Base-by-base conservation (phyloP, 2,113 vertebrate species). In the Trachemys scripta region DNA sequence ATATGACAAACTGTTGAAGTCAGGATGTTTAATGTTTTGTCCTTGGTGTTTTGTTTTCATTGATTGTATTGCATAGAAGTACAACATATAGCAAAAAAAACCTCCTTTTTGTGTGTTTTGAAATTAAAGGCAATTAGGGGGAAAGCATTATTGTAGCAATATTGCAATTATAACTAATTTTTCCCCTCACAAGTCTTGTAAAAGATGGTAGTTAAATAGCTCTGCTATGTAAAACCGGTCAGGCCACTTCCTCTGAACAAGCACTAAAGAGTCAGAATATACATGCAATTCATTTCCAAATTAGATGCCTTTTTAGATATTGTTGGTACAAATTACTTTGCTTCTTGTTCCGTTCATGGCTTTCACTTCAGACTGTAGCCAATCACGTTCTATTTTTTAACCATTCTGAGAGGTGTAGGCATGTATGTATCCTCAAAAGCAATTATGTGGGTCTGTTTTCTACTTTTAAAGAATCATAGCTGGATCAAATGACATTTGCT, bases 61-160 rank as follows among this genome's bases (percentile, higher is more conserved):
- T 84, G 85, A 87, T 86, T 94, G 47, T 94, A 93, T 95, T 80
- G 27, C 11, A 1, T 42, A 17, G 69, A 93, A 93, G 69, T 88
- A 91, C 79, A 17, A 45, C 38, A 90, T 51, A 31, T 12, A 82
- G 72, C 85, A 75, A 90, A 95, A 95, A 93, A 54, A 54, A 3
- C 17, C 51, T 85, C 87, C 59, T 96, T 80, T 38, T 65, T 85
- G 84, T 14, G 45, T 92, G 62, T 69, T 96, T 92, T 92, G 75
- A 69, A 87, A 87, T 54, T 59, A 96, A 89, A 95, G 86, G 88
- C 89, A 97, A 95, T 97, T 96, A 97, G 93, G 90, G 62, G 11
- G 56, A 93, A 92, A 96, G 92, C 45, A 92, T 91, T 90, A 94
- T 80, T 90, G 49, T 83, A 82, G 94, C 92, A 91, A 91, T 95